A percentile compares a stretch with the other conserved stretches of the same genome.
Evolutionary conservation across 2,888 invertebrate genomes (phyloP).

Genomic region (Lysandra coridon): DNA sequence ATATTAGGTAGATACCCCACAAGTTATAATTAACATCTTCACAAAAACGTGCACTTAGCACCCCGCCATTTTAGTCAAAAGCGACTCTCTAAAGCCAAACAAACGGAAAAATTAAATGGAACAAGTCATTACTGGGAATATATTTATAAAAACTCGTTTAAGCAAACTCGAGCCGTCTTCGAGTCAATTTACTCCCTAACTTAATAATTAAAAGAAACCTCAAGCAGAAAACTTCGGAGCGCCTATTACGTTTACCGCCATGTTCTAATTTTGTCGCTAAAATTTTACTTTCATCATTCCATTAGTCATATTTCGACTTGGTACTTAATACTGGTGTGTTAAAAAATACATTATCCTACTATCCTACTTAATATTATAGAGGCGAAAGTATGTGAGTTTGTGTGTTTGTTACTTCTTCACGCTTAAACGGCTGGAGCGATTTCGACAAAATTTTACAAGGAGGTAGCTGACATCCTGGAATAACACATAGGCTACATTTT

Average conservation of each 20-base stretch:
- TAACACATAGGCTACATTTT: too few species aligned
- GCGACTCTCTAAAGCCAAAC: background rate
- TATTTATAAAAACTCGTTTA: constrained; percentile 6
- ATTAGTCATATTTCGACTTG: background rate
- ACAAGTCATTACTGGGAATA: background rate
- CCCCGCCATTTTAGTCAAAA: background rate
- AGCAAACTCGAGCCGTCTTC: constrained; percentile 3
- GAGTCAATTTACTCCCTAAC: background rate
- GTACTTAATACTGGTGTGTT: background rate
- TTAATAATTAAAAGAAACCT: constrained; percentile 21
- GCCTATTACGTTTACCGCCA: background rate
- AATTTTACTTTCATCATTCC: background rate
- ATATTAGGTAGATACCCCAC: too few species aligned
- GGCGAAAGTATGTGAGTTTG: too few species aligned
- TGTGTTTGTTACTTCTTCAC: too few species aligned
- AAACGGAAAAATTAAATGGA: constrained; percentile 10
- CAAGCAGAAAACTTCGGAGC: constrained; percentile 3
- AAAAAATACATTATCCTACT: too few species aligned
- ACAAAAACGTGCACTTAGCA: too few species aligned
- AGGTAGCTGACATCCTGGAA: too few species aligned
- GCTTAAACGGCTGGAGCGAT: too few species aligned
- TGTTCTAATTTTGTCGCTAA: background rate
- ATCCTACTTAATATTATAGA: too few species aligned
- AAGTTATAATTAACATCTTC: too few species aligned
- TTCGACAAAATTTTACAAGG: too few species aligned